Evolutionary conservation across 2,888 invertebrate genomes (phyloP).

Genomic region (Aporophyla lueneburgensis): DNA sequence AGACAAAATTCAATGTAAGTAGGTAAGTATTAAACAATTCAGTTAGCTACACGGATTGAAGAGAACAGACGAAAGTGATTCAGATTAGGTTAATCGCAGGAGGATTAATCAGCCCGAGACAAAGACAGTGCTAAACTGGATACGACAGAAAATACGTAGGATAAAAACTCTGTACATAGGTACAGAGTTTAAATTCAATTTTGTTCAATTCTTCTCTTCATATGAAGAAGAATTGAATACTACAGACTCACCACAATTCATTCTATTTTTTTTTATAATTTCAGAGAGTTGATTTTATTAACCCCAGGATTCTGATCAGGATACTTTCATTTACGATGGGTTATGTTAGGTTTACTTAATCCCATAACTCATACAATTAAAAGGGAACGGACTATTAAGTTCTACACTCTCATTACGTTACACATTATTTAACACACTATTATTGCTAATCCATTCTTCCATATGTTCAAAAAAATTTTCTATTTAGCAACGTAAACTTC

Average conservation of each 20-base stretch:
- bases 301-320: not conserved
- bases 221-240: not conserved
- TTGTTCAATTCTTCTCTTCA: too few relatives aligned
- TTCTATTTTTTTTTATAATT: not conserved
- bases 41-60: slow-evolving; percentile 1
- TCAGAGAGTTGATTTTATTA: not conserved
- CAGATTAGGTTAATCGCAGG: slow-evolving; percentile 22
- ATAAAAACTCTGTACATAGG: not conserved
- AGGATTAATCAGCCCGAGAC: not conserved
- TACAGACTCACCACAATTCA: not conserved
- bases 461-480: too few relatives aligned
- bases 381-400: too few relatives aligned
- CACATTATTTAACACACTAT: too few relatives aligned
- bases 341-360: too few relatives aligned
- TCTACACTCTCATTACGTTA: too few relatives aligned
- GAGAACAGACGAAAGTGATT: not conserved
- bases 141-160: not conserved
- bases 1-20: not conserved
- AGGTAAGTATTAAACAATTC: not conserved
- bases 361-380: too few relatives aligned
- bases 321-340: not conserved
- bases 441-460: too few relatives aligned
- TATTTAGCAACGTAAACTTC: too few relatives aligned
- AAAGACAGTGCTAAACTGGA: not conserved
- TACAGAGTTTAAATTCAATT: too few relatives aligned